These are phyloP conservation scores for Egretta garzetta DNA, from an alignment of 2,113 vertebrate species.

Conservation along the genomic window DNA sequence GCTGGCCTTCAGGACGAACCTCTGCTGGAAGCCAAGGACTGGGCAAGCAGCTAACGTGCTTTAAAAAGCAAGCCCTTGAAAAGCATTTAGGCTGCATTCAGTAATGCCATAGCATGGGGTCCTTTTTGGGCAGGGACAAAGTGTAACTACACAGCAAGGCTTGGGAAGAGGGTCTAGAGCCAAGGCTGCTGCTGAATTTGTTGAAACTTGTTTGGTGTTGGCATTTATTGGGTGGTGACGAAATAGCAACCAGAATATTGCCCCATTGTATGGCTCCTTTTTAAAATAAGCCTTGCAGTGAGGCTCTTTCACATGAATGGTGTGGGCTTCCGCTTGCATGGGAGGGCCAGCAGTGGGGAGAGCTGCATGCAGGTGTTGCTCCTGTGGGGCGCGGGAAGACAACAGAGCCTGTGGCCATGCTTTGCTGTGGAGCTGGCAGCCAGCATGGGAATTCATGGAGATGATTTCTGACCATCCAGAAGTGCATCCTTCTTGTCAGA, in stretches of 20 bases:
- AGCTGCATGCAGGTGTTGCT: not conserved
- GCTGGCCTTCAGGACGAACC: not conserved
- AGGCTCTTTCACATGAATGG: accelerated
- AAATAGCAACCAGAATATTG: not conserved
- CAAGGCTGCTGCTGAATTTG: not conserved
- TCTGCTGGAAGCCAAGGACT: not conserved
- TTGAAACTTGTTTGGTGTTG: not conserved
- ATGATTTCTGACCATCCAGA: accelerated
- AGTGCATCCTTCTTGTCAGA: not conserved
- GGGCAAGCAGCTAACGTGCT: not conserved
- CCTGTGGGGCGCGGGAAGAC: accelerated
- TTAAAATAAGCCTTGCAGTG: not conserved
- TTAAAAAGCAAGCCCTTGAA: not conserved
- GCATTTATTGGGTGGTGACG: not conserved
- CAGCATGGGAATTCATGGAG: accelerated
- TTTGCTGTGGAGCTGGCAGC: not conserved
- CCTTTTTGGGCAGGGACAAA: not conserved
- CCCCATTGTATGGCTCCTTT: accelerated
- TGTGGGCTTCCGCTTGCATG: not conserved
- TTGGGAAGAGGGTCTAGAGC: not conserved
- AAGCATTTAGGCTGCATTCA: not conserved
- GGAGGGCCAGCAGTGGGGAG: not conserved
- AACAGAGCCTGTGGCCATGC: accelerated
- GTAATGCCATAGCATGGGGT: not conserved
- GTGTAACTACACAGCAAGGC: not conserved